These are phyloP conservation scores for Aulostomus chinensis DNA, from an alignment of 2,797 vertebrate genomes.

Conservation along the genomic window DNA sequence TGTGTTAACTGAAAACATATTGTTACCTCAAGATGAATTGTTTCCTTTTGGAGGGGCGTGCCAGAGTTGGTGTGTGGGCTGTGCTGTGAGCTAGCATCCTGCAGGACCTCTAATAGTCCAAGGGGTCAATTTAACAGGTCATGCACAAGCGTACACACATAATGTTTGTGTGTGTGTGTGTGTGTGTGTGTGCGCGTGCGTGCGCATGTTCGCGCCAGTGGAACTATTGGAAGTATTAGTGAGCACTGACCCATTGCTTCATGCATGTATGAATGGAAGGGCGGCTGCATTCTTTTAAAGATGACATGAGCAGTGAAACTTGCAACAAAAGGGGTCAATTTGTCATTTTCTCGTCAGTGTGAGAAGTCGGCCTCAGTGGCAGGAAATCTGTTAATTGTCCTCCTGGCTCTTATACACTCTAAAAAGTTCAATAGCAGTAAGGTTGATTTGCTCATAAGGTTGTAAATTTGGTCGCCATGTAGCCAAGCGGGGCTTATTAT, in stretches of 20 bases:
- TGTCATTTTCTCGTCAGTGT: constrained; percentile 40
- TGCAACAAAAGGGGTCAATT: constrained; percentile 28
- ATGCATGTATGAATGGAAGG: constrained; percentile 9
- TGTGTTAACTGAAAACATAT: constrained; percentile 30
- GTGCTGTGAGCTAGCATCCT: neutral
- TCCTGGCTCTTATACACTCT: constrained; percentile 5
- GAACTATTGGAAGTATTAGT: constrained; percentile 9
- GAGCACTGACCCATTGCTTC: constrained; percentile 52
- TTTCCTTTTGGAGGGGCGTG: constrained; percentile 2
- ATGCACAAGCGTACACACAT: constrained; percentile 44
- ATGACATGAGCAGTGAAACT: constrained; percentile 9
- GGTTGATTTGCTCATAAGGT: constrained; percentile 7
- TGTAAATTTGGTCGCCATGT: constrained; percentile 17
- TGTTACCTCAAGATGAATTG: constrained; percentile 12
- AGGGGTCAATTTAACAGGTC: constrained; percentile 67
- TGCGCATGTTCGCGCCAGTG: too few species aligned
- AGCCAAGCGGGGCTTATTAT: neutral
- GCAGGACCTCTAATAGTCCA: constrained; percentile 32
- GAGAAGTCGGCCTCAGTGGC: constrained; percentile 15
- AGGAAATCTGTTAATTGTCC: constrained; percentile 36
- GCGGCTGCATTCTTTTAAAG: constrained; percentile 15
- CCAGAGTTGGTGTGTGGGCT: neutral
- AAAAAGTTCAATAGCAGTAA: constrained; percentile 11
- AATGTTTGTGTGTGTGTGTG: constrained; percentile 25
- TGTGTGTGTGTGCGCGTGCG: too few species aligned